phyloP scores from a whole-genome alignment of 2,797 vertebrate genomes.

The Jordanella pulchra region DNA sequence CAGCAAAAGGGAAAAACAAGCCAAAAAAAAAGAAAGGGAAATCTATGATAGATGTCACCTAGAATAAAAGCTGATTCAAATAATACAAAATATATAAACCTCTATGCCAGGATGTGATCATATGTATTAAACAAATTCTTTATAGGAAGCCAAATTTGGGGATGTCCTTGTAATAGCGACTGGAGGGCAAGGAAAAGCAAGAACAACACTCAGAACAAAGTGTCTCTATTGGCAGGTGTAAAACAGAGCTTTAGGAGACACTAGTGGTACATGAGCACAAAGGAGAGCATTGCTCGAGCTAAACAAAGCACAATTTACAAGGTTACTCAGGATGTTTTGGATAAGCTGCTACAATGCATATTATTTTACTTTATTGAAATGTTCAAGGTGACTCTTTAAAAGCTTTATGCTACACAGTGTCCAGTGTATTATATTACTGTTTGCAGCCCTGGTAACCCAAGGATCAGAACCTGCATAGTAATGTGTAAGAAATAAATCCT shows the following conservation, averaged over 20 bases:
- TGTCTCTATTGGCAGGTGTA: slow-evolving; percentile 61
- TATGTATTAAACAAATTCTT: slow-evolving; percentile 41
- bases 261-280: slow-evolving; percentile 33
- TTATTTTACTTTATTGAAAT: slow-evolving; percentile 15
- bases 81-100: neutral
- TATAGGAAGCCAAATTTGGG: slow-evolving; percentile 62
- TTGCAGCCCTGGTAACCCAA: neutral
- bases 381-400: slow-evolving; percentile 29
- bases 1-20: neutral
- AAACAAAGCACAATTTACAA: slow-evolving; percentile 22
- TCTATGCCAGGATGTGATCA: neutral
- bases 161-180: slow-evolving; percentile 52
- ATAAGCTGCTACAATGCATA: slow-evolving; percentile 15
- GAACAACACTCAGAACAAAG: slow-evolving; percentile 32
- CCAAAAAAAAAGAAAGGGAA: neutral
- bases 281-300: slow-evolving; percentile 39
- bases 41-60: neutral
- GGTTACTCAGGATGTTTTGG: slow-evolving; percentile 24
- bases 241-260: slow-evolving; percentile 40
- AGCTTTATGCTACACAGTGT: neutral
- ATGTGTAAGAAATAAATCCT: neutral
- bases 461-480: neutral
- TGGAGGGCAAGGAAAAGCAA: slow-evolving; percentile 29
- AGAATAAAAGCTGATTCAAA: neutral
- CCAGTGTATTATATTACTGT: neutral